phyloP scores from a whole-genome alignment of 2,888 invertebrate genomes.

The Pandemis cinnamomeana region DNA sequence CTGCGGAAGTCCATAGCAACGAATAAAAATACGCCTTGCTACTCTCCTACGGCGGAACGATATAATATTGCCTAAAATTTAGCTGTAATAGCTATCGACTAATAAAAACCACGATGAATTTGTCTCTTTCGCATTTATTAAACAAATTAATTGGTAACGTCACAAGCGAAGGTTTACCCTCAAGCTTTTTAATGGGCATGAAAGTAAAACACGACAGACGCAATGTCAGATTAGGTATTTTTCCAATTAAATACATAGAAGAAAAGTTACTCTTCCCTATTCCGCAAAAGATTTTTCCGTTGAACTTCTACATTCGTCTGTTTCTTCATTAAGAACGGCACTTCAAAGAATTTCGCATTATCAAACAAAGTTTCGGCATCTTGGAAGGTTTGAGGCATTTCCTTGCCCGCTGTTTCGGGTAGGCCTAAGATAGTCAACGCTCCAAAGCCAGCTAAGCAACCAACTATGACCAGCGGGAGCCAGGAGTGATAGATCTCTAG shows the following conservation, averaged over 20 bases:
- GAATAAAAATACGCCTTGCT: no score
- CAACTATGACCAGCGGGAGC: constrained; percentile 65
- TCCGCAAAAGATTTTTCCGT: not conserved
- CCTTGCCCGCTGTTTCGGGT: constrained; percentile 69
- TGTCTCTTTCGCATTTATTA: no score
- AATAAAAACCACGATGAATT: no score
- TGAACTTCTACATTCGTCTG: not conserved
- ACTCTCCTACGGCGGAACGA: no score
- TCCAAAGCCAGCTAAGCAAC: constrained; percentile 53
- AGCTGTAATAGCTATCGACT: no score
- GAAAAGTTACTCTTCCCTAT: not conserved
- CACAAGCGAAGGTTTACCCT: no score
- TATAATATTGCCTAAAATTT: no score
- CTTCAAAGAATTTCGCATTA: constrained; percentile 58
- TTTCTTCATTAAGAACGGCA: constrained; percentile 56
- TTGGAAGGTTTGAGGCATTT: constrained; percentile 73
- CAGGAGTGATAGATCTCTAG: constrained; percentile 58
- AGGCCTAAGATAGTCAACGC: constrained; percentile 56
- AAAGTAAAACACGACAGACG: no score
- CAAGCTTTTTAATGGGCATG: no score
- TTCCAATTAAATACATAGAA: not conserved
- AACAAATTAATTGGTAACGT: no score
- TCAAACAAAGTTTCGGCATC: constrained; percentile 64
- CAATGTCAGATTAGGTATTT: no score
- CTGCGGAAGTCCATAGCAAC: no score